Evolutionary conservation across 1,140 invertebrate species (phyloP), one percentile per base, ranked within the genome.

Genomic region (Kradibia gibbosae): DNA sequence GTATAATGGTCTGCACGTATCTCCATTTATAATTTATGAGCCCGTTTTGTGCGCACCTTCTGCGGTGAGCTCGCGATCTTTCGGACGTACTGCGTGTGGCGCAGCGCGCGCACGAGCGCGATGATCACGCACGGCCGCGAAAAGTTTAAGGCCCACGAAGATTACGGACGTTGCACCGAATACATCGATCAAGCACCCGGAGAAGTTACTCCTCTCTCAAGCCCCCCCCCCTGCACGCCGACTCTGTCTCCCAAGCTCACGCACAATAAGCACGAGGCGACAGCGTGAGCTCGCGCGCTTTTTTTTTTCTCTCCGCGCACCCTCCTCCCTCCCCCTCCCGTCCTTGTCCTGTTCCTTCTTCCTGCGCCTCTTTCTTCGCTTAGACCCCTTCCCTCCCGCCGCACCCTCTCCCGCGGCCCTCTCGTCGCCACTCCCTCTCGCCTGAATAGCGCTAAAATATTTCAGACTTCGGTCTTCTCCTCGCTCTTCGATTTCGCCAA

Each of bases 151-250:
- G 85, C 87, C 87, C 88, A 81, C 87, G 83, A 87, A 86, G 87
- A 87, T 89, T 88, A 86, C 87, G 88, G 87, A 84, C 88, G 85
- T 88, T 90, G 87, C 88, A 88, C 88, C 82, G 86, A 84, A 87
- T 86, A 85, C 86, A 85, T 86, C 87, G 85, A 85, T 86, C 88
- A 84, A 86, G 45, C 67, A 77, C 36, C 70, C 81, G 48, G 45
- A 53, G 50, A 80, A 62, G 48, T 15, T 53, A 31, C 42, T 34
- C 34, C 60, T 50, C 60, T 67, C 60, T 57, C 20, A 7, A 48
- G n/a, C 73, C 53, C 22, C 73, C 53, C 39, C 20, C 72, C 57
- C 50, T 36, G 48, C 15, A 0, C 45, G 13, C 22, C 50, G 17
- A 48, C 45, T 7, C 45, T 17, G 45, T 17, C 31, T 50, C n/a